Evolutionary conservation across 2,113 vertebrate species (phyloP).

Genomic region (Psettodes erumei): DNA sequence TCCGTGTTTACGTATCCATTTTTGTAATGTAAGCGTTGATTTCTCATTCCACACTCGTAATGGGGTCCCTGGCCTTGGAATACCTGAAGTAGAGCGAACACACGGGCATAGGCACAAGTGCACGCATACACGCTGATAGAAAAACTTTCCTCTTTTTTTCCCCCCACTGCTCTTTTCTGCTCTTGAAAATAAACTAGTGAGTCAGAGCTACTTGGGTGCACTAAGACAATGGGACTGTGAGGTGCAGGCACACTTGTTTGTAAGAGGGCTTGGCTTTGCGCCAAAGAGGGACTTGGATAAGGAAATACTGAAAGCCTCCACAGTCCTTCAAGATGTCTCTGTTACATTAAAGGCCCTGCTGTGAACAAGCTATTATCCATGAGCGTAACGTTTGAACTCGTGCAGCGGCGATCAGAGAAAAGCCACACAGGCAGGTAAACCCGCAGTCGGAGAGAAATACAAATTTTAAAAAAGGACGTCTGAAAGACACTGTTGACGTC

Average conservation of each 20-base stretch:
- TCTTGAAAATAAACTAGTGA: conserved; percentile 63
- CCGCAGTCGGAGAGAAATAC: background rate
- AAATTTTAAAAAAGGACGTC: conserved; percentile 15
- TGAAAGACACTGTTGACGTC: conserved; percentile 42
- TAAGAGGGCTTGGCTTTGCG: conserved; percentile 50
- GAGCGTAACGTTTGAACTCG: conserved; percentile 30
- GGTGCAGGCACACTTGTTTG: conserved; percentile 53
- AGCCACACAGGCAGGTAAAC: background rate
- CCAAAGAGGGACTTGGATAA: conserved; percentile 30
- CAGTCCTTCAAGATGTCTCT: conserved; percentile 7
- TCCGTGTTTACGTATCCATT: conserved; percentile 72
- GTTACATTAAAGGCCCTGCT: background rate
- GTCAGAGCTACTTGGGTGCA: conserved; percentile 59
- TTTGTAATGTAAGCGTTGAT: conserved; percentile 75
- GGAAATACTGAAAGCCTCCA: conserved; percentile 21
- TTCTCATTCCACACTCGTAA: conserved; percentile 73
- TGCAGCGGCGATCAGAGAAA: background rate
- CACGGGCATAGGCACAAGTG: background rate
- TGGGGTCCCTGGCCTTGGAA: conserved; percentile 59
- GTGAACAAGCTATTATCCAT: conserved; percentile 1
- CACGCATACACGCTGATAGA: conserved; percentile 20
- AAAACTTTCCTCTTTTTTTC: conserved; percentile 50
- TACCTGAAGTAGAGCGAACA: conserved; percentile 63
- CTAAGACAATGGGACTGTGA: conserved; percentile 42
- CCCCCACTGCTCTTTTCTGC: conserved; percentile 1